Percentiles rank a stretch among this genome's conserved stretches.
phyloP scores from a whole-genome alignment of 2,113 vertebrate species.

The Casuarius casuarius region DNA sequence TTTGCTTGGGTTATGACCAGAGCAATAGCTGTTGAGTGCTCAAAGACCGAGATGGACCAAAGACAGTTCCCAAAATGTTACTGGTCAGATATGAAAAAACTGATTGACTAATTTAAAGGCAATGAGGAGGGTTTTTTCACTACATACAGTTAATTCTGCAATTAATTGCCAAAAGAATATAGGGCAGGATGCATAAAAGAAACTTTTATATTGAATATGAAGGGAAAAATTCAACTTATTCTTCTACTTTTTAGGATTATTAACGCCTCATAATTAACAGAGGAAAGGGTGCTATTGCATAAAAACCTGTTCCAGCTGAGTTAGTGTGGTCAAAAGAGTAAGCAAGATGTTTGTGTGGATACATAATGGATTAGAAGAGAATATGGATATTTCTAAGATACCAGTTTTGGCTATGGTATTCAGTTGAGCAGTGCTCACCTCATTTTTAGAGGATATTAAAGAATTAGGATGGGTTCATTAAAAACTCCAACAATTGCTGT shows the following conservation, averaged over 20 bases:
- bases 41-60: not conserved
- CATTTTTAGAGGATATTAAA: not conserved
- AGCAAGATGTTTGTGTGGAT: not conserved
- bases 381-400: not conserved
- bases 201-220: not conserved
- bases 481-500: not conserved
- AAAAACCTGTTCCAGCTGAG: not conserved
- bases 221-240: not conserved
- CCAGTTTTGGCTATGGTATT: not conserved
- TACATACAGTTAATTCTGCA: not conserved
- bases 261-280: not conserved
- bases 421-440: not conserved
- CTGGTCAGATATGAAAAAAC: not conserved
- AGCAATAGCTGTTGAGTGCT: not conserved
- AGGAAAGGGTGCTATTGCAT: not conserved
- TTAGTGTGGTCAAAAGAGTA: not conserved
- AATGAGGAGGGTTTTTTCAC: not conserved
- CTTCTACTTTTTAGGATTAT: not conserved
- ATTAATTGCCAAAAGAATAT: not conserved
- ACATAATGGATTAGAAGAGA: not conserved
- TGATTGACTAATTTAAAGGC: not conserved
- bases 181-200: fast-evolving
- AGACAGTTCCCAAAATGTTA: not conserved
- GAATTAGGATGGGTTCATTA: not conserved
- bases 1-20: not conserved